Evolutionary conservation across 2,888 invertebrate genomes (phyloP).

Genomic region (Acronicta psi): DNA sequence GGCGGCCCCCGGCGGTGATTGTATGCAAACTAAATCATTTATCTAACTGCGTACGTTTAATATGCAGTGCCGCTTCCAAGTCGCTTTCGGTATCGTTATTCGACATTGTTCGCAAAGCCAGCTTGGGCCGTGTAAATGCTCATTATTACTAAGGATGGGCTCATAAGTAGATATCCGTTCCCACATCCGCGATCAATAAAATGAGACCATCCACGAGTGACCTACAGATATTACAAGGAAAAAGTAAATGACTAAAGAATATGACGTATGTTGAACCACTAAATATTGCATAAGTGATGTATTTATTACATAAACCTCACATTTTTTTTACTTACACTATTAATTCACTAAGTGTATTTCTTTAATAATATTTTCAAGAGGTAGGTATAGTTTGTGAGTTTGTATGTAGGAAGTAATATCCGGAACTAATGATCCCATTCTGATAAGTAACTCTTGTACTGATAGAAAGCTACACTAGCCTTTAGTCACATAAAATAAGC

Average conservation of each 20-base stretch:
- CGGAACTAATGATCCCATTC: no score
- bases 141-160: constrained; percentile 33
- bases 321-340: no score
- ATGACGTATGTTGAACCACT: constrained; percentile 25
- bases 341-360: no score
- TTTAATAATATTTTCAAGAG: no score
- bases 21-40: constrained; percentile 77
- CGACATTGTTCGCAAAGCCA: constrained; percentile 51
- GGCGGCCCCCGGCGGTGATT: constrained; percentile 65
- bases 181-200: constrained; percentile 18
- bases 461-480: no score
- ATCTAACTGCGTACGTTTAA: constrained; percentile 63
- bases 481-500: no score
- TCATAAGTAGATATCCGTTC: constrained; percentile 22
- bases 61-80: constrained; percentile 57
- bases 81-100: constrained; percentile 62
- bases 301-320: no score
- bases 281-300: constrained; percentile 11
- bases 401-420: no score
- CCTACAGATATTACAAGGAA: constrained; percentile 35
- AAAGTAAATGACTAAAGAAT: constrained; percentile 35
- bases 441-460: no score
- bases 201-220: constrained; percentile 16
- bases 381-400: no score
- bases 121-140: constrained; percentile 39